Base-by-base conservation (phyloP, 1,140 invertebrate genomes). In the Maconellicoccus hirsutus region DNA sequence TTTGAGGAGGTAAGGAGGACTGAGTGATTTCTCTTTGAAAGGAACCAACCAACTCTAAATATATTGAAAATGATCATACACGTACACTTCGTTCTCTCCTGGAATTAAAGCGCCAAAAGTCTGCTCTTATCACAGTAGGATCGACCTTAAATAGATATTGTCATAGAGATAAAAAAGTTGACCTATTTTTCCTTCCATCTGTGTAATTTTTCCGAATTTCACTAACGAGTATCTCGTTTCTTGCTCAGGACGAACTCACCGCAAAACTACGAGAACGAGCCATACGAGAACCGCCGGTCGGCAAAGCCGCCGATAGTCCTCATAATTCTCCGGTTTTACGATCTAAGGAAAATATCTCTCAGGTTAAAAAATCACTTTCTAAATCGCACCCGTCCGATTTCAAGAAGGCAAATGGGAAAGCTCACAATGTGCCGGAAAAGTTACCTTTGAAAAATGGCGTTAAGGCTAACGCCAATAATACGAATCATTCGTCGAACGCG, bases 281-380 rank as follows among this genome's bases (percentile, higher is more conserved):
- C 71, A 79, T 75, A 63, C 75, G 74, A 78, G 78, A 77, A 75
- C 77, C 73, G 71, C 75, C 74, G 74, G 75, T 76, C 76, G 75
- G 75, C 77, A 78, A 76, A 19, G 73, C 76, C 22, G 70, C 73
- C 1, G 75, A 75, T 14, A 73, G 69, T 61, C 72, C 74, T 72
- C 52, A 70, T 76, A 22, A 72, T 74, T 38, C 73, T 16, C 69
- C 71, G 22, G 71, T 63, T 29, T 26, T 71, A 29, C 39, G 71
- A 10, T 71, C 71, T 16, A 25, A 22, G 0, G 71, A 39, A 72
- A 70, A 26, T 69, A 71, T 2, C 73, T 33, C 70, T 39, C 42
- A 52, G 42, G 29, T 12, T 12, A 52, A 52, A 19, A 52, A 52
- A 19, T 16, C 42, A 52, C 6, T 19, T 14, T 52, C n/a, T 3